Evolutionary conservation across 2,888 invertebrate genomes (phyloP).

Genomic region (Biston betularia): DNA sequence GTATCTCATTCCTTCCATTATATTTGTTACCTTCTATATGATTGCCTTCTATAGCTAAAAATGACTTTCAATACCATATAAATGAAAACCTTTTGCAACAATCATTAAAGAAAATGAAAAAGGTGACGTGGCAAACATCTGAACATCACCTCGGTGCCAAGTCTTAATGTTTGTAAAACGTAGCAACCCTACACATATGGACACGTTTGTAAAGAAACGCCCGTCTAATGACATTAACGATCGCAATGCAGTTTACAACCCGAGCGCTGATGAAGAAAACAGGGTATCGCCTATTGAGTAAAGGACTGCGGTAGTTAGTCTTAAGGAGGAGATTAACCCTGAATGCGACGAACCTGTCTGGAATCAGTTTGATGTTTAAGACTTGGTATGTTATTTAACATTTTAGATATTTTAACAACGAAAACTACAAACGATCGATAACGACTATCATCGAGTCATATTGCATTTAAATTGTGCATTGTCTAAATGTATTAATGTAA

Average conservation of each 20-base stretch:
- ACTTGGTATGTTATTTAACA: too few species aligned
- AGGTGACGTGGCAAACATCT: background rate
- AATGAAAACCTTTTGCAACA: too few species aligned
- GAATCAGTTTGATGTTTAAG: background rate
- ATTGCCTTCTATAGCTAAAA: background rate
- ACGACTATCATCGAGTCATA: too few species aligned
- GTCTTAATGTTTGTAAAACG: background rate
- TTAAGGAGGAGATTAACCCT: background rate
- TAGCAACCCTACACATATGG: slow-evolving; percentile 30
- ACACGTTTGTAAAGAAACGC: slow-evolving; percentile 30
- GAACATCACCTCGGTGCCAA: background rate
- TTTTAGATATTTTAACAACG: too few species aligned
- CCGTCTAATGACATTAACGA: slow-evolving; percentile 38
- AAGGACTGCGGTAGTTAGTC: slow-evolving; percentile 1
- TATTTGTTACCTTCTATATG: background rate
- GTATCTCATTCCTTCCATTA: background rate
- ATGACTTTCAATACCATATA: background rate
- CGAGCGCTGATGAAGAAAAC: slow-evolving; percentile 24
- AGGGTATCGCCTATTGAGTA: slow-evolving; percentile 15
- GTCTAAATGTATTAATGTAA: background rate
- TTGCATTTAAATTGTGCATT: too few species aligned
- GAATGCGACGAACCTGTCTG: background rate
- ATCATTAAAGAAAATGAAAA: background rate
- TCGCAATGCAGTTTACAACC: slow-evolving; percentile 36
- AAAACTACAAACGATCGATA: too few species aligned